Evolutionary conservation across 2,888 invertebrate genomes (phyloP).

Genomic region (Epinotia bilunana): DNA sequence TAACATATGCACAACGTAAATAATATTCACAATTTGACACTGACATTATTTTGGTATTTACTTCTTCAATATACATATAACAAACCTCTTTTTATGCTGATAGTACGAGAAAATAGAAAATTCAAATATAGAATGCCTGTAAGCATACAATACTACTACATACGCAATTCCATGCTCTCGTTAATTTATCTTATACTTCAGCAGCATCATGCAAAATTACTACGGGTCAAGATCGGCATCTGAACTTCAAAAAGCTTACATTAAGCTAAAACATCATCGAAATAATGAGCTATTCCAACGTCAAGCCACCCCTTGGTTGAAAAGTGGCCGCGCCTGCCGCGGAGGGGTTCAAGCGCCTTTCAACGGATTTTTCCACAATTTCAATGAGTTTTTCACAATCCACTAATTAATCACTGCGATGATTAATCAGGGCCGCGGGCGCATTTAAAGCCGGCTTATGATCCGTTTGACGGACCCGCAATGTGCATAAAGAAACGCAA

Average conservation of each 20-base stretch:
- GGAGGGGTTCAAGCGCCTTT: slow-evolving; percentile 62
- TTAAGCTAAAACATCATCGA: slow-evolving; percentile 22
- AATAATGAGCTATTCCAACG: slow-evolving; percentile 21
- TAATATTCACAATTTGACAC: no score
- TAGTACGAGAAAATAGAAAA: no score
- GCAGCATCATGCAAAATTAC: no score
- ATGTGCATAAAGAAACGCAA: slow-evolving; percentile 25
- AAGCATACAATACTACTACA: no score
- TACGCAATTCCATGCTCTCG: no score
- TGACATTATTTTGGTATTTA: no score
- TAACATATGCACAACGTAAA: no score
- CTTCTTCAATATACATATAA: no score
- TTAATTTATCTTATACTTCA: no score
- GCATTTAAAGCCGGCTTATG: slow-evolving; percentile 74
- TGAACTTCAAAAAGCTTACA: slow-evolving; percentile 11
- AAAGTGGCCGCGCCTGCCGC: slow-evolving; percentile 52
- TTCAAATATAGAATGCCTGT: no score
- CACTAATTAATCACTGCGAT: slow-evolving; percentile 73
- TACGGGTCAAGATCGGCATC: background rate
- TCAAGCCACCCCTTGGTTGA: slow-evolving; percentile 28
- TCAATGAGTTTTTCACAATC: slow-evolving; percentile 53
- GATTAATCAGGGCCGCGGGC: slow-evolving; percentile 76
- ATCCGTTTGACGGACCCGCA: slow-evolving; percentile 71
- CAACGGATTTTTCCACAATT: slow-evolving; percentile 54
- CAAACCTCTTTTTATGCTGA: no score